Evolutionary conservation across 2,797 vertebrate species (phyloP), one percentile per base, ranked within the genome.

Genomic region (Moxostoma hubbsi): DNA sequence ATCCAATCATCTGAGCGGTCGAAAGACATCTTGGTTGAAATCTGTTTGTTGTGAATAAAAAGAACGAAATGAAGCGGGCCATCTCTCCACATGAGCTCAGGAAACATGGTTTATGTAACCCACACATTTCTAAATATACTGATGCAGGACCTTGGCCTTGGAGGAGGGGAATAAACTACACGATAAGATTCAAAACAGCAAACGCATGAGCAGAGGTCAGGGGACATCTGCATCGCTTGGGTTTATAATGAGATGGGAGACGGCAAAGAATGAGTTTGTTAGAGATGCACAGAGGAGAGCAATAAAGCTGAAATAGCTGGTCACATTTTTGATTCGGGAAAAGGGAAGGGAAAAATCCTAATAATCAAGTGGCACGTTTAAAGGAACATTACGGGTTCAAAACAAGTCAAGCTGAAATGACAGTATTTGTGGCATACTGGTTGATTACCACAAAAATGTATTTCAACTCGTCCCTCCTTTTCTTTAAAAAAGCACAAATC

Each of bases 51-150:
- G 11, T n/a, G 49, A 24, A 62, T 46, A 46, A 79, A 24, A 77
- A 71, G 50, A 72, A 16, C 2, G 4, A 79, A 55, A 71, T 47
- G 50, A 65, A 72, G 36, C 71, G 58, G 13, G 24, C 15, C 67
- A 79, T 64, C 50, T 53, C 68, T 72, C 66, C 47, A 64, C 16
- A 79, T 57, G 51, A 55, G 59, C 15, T 72, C 8, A 18, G 36
- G 58, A 63, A 78, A 18, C n/a, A 45, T 16, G 51, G 43, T 59
- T 79, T 79, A 72, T 73, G 68, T 79, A 79, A 79, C 77, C 69
- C 77, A 79, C 77, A 79, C 69, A 49, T 16, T 57, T 79, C 77
- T 79, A 79, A 73, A 79, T 73, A 79, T 79, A 72, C 51, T 65
- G 77, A 57, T 72, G 77, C 61, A 58, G 68, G 59, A 71, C 68